These are phyloP conservation scores for Pelochelys cantorii DNA, from an alignment of 2,797 vertebrate genomes.

Conservation along the genomic window DNA sequence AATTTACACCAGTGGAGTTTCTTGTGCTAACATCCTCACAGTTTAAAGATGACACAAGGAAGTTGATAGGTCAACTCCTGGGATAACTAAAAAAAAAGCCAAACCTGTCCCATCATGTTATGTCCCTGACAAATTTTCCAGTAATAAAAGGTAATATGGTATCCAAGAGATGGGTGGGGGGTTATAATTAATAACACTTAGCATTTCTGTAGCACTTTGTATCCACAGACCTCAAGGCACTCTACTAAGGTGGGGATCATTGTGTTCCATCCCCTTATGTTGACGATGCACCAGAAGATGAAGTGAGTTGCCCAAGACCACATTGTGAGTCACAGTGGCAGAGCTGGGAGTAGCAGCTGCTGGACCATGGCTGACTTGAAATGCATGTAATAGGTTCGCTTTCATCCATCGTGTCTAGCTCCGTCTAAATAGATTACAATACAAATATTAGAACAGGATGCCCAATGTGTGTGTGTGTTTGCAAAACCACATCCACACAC, in stretches of 20 bases:
- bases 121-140: not conserved
- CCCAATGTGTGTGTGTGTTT: too few species aligned
- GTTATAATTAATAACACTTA: not conserved
- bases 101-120: too few species aligned
- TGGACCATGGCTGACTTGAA: slow-evolving; percentile 6
- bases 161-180: not conserved
- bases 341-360: slow-evolving; percentile 43
- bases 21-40: not conserved
- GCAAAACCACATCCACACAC: too few species aligned
- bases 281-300: not conserved
- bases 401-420: slow-evolving; percentile 60
- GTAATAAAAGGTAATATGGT: not conserved
- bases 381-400: not conserved
- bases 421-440: slow-evolving; percentile 1
- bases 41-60: not conserved
- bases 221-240: not conserved
- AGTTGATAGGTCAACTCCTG: slow-evolving; percentile 44
- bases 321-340: slow-evolving; percentile 11
- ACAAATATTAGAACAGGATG: too few species aligned
- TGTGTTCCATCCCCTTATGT: not conserved
- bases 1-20: rapidly evolving
- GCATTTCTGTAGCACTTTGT: not conserved
- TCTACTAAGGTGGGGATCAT: not conserved
- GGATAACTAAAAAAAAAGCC: too few species aligned
- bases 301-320: slow-evolving; percentile 49